Evolutionary conservation across 2,888 invertebrate species (phyloP).

Genomic region (Drosophila hamatofila): DNA sequence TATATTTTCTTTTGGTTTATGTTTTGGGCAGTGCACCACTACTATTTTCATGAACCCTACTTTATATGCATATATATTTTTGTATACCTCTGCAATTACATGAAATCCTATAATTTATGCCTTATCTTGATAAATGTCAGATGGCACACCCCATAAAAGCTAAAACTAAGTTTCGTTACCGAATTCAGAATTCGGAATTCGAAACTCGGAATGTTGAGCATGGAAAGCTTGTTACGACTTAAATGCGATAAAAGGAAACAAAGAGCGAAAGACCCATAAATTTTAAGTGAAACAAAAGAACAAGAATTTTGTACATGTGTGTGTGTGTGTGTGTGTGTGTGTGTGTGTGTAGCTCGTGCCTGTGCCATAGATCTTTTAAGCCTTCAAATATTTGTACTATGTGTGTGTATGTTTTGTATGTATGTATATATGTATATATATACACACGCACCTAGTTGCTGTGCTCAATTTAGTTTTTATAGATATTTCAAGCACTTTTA

Average conservation of each 20-base stretch:
- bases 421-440: neutral
- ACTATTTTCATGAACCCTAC: neutral
- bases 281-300: conserved; percentile 57
- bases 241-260: conserved; percentile 55
- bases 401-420: conserved; percentile 4
- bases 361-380: conserved; percentile 51
- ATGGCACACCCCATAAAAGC: conserved; percentile 17
- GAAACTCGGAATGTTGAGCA: conserved; percentile 27
- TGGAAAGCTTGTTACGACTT: conserved; percentile 43
- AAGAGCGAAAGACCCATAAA: conserved; percentile 55
- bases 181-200: conserved; percentile 42
- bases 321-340: conserved; percentile 6
- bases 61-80: neutral
- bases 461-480: conserved; percentile 56
- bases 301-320: conserved; percentile 38
- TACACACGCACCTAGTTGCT: conserved; percentile 37
- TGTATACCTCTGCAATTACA: neutral
- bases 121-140: conserved; percentile 33
- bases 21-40: neutral
- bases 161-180: conserved; percentile 19
- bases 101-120: conserved; percentile 23
- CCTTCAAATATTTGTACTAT: conserved; percentile 35
- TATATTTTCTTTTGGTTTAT: neutral
- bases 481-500: conserved; percentile 61
- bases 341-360: conserved; percentile 29